phyloP scores from a whole-genome alignment of 2,113 vertebrate genomes.

The Sceloporus tristichus region DNA sequence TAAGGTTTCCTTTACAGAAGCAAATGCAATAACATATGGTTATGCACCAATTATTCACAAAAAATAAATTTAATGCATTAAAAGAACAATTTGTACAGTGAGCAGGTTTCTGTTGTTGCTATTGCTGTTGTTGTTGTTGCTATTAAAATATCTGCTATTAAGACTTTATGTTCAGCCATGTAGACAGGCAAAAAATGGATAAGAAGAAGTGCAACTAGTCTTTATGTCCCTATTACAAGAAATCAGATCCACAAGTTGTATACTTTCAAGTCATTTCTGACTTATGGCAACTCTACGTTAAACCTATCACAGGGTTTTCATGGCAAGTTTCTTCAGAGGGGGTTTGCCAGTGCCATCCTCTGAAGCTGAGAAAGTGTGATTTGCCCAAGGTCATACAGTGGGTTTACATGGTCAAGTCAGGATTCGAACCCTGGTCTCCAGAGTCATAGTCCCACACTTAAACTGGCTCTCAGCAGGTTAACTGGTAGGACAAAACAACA shows the following conservation, averaged over 20 bases:
- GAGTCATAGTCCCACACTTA: no score
- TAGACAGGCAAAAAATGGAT: constrained; percentile 3
- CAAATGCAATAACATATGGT: not conserved
- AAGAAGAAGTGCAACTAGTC: not conserved
- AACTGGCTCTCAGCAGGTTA: no score
- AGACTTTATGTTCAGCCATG: not conserved
- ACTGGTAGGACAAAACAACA: no score
- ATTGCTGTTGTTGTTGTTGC: not conserved
- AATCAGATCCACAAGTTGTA: not conserved
- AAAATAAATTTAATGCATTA: constrained; percentile 18
- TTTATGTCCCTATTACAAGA: not conserved
- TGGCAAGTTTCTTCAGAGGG: no score
- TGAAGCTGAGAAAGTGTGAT: no score
- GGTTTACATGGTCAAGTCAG: no score
- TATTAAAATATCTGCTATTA: not conserved
- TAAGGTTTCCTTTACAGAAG: not conserved
- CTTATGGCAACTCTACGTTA: no score
- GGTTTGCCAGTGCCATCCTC: no score
- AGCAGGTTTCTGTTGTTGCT: not conserved
- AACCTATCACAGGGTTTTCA: no score
- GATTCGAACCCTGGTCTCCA: no score
- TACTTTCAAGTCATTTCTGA: no score
- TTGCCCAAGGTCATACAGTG: no score
- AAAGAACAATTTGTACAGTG: not conserved
- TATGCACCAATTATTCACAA: not conserved